A percentile compares a stretch with the other conserved stretches of the same genome.
These are phyloP conservation scores for Peucedramus taeniatus DNA, from an alignment of 2,113 vertebrate genomes.

Conservation along the genomic window DNA sequence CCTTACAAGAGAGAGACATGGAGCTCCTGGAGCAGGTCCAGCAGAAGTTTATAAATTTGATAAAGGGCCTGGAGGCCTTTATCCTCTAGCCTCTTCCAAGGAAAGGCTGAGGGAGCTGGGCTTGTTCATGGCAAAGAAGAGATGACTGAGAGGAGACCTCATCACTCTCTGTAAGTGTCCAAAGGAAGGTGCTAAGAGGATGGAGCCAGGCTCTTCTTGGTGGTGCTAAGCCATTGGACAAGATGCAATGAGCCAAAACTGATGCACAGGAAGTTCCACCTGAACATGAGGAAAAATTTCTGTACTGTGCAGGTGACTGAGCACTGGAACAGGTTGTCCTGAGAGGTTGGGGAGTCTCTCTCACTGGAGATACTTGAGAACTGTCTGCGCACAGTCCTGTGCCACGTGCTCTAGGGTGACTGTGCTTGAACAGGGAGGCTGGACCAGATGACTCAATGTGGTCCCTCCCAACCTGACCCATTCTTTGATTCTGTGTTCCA, in stretches of 20 bases:
- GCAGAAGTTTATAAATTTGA: neutral
- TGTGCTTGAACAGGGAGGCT: neutral
- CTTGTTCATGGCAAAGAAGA: neutral
- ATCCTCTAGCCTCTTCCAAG: neutral
- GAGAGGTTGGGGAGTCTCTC: neutral
- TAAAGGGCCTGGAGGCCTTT: neutral
- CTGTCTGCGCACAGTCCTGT: neutral
- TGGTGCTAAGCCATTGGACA: neutral
- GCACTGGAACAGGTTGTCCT: too few species aligned
- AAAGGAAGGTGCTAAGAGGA: neutral
- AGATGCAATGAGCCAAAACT: neutral
- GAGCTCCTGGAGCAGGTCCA: neutral
- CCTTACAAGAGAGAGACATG: neutral
- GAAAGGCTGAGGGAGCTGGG: too few species aligned
- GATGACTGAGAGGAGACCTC: too few species aligned
- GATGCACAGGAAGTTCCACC: neutral
- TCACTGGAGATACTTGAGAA: neutral
- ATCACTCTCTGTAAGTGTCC: neutral
- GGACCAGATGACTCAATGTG: neutral
- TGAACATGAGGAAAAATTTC: neutral
- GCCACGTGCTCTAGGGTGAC: too few species aligned
- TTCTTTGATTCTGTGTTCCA: neutral
- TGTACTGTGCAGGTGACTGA: neutral
- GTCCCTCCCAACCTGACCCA: neutral
- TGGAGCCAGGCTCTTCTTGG: neutral